Percentiles rank a stretch among this genome's conserved stretches.
These are phyloP conservation scores for Acromyrmex heyeri DNA, from an alignment of 1,140 invertebrate genomes.

Conservation along the genomic window DNA sequence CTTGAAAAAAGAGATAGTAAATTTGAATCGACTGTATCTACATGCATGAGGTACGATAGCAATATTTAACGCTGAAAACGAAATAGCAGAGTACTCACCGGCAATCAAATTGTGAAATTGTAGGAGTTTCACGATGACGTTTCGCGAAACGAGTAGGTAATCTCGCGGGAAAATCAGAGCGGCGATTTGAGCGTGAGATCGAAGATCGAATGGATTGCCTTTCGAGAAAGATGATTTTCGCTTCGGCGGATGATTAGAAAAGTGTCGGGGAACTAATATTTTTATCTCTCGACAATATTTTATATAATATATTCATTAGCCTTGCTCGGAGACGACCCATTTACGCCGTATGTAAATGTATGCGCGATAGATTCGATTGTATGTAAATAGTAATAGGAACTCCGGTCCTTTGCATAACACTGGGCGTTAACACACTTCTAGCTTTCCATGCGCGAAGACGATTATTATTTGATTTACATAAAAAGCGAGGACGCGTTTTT, in stretches of 20 bases:
- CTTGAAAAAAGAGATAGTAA: not conserved
- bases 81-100: not conserved
- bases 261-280: not conserved
- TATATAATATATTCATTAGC: conserved; percentile 73
- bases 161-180: conserved; percentile 4
- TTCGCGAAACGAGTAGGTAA: conserved; percentile 13
- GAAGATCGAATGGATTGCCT: not conserved
- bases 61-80: not conserved
- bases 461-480: conserved; percentile 70
- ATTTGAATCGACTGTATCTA: not conserved
- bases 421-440: conserved; percentile 57
- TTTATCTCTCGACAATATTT: conserved; percentile 56
- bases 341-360: conserved; percentile 74
- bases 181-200: conserved; percentile 1
- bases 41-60: not conserved
- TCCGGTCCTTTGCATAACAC: conserved; percentile 70
- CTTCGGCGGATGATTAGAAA: not conserved
- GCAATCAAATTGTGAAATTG: conserved; percentile 28
- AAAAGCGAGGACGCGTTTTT: conserved; percentile 64
- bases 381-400: conserved; percentile 77
- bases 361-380: conserved; percentile 76
- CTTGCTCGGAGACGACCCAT: conserved; percentile 69
- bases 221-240: not conserved
- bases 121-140: conserved; percentile 9
- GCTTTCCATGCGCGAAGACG: conserved; percentile 49